A percentile compares a stretch with the other conserved stretches of the same genome.
Conservation (phyloP, 37 sponge, comb jelly and placozoan genomes). For the Aplysina aerophoba region DNA sequence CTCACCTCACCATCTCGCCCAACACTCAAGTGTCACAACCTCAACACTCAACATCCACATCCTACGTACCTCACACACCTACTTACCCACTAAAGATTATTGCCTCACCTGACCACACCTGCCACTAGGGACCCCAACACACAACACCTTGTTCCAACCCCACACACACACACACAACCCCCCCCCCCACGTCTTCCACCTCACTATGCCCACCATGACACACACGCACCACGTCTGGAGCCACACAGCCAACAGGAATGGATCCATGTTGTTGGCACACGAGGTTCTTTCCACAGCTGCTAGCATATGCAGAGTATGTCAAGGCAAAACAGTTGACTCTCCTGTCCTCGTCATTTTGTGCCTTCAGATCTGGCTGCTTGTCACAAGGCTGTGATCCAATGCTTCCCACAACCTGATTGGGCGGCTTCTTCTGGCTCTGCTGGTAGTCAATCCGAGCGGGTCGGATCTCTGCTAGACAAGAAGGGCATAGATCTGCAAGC, state of each 20-base stretch:
- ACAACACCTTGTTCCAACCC: too few species aligned
- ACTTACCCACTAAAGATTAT: too few species aligned
- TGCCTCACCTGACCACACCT: too few species aligned
- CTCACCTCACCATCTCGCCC: too few species aligned
- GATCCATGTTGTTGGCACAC: constrained; percentile 54
- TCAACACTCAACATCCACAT: too few species aligned
- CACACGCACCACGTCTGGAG: constrained; percentile 81
- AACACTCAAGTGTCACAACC: too few species aligned
- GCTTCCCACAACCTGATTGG: not conserved
- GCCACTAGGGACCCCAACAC: too few species aligned
- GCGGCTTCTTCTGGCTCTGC: not conserved
- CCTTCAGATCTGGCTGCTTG: not conserved
- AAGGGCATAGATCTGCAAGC: constrained; percentile 48
- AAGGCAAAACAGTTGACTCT: not conserved
- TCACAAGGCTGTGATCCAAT: not conserved
- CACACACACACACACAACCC: too few species aligned
- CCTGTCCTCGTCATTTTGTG: not conserved
- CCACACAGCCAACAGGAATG: constrained; percentile 43
- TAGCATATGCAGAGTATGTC: not conserved
- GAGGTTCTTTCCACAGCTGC: constrained; percentile 29
- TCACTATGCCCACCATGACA: too few species aligned
- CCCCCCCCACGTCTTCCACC: too few species aligned
- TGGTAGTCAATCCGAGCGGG: not conserved
- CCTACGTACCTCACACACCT: too few species aligned
- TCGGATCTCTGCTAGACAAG: constrained; percentile 32